These are phyloP conservation scores for Chrysaora quinquecirrha DNA, from an alignment of 30 jellyfish, hydroid and myxozoan species.

Conservation along the genomic window DNA sequence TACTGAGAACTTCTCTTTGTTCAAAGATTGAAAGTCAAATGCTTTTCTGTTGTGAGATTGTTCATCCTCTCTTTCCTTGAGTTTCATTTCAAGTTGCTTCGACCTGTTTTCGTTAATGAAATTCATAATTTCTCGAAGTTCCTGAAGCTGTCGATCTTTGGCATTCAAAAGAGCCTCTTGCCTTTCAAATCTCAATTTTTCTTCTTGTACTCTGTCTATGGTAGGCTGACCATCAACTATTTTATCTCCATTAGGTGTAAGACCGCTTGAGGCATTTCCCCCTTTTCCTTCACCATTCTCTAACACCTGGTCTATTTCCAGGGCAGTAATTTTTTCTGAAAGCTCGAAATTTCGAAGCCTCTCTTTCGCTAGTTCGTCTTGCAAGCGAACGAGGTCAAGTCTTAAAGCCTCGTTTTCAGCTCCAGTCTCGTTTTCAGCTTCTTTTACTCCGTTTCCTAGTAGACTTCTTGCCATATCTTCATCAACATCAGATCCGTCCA, in stretches of 20 bases:
- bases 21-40: background rate
- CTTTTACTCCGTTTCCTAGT: background rate
- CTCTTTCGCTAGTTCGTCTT: background rate
- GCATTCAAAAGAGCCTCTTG: slow-evolving; percentile 9
- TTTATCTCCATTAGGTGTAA: background rate
- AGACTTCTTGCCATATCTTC: background rate
- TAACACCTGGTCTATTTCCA: background rate
- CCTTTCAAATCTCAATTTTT: background rate
- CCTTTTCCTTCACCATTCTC: background rate
- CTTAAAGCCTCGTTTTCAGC: background rate
- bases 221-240: background rate
- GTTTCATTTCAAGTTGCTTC: background rate
- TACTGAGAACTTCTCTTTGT: background rate
- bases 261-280: background rate
- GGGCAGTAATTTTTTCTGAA: background rate
- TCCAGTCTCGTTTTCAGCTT: background rate
- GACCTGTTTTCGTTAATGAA: background rate
- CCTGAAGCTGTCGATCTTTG: slow-evolving; percentile 8
- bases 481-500: background rate
- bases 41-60: background rate
- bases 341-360: background rate
- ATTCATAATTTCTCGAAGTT: background rate
- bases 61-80: background rate
- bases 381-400: background rate
- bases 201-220: background rate